These are phyloP conservation scores for Cylindroiulus punctatus DNA, from an alignment of 2,888 invertebrate species.

Conservation along the genomic window DNA sequence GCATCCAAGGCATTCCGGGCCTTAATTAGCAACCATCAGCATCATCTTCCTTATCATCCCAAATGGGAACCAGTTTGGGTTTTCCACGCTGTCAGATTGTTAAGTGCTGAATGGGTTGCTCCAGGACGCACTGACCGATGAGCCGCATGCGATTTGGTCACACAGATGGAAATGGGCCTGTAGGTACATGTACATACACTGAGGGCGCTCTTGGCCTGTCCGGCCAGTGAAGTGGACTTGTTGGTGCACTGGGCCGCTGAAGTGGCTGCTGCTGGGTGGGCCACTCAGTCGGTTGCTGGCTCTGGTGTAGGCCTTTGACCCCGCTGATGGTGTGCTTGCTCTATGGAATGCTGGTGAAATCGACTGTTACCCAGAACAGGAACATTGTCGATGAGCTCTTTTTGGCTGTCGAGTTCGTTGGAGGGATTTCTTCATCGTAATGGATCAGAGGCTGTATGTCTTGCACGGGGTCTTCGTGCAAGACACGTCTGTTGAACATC, in stretches of 20 bases:
- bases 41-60: conserved; percentile 3
- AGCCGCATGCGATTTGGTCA: background rate
- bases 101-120: conserved; percentile 5
- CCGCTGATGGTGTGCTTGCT: background rate
- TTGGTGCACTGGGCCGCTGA: too few relatives aligned
- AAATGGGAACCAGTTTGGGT: background rate
- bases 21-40: background rate
- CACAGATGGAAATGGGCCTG: background rate
- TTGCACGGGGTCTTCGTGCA: too few relatives aligned
- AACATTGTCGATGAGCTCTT: background rate
- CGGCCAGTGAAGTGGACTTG: background rate
- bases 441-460: background rate
- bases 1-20: background rate
- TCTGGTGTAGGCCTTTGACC: background rate
- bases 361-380: background rate
- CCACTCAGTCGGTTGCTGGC: conserved; percentile 14
- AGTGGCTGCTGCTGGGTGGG: background rate
- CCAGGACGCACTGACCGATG: conserved; percentile 26
- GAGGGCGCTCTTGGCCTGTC: background rate
- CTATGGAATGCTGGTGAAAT: background rate
- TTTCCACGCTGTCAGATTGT: background rate
- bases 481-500: too few relatives aligned
- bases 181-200: background rate
- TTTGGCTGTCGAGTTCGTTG: background rate
- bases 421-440: background rate